Conservation (phyloP, 2,113 vertebrate genomes). For the Menidia beryllina region DNA sequence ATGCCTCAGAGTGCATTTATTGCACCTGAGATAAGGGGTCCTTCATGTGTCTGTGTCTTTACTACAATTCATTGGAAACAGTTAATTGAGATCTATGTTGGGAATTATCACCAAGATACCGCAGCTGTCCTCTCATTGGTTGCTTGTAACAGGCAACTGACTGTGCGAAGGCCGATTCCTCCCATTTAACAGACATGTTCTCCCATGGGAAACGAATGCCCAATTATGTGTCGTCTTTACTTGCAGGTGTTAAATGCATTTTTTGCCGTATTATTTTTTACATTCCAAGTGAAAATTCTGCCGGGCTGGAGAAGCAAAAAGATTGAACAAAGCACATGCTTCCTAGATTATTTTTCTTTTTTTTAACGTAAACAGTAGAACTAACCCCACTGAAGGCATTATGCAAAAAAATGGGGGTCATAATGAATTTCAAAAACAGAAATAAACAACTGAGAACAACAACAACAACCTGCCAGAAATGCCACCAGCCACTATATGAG, state of each 20-base stretch:
- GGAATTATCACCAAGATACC: conserved; percentile 47
- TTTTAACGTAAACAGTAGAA: conserved; percentile 16
- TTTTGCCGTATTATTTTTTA: not conserved
- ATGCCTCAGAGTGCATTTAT: not conserved
- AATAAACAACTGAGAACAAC: conserved; percentile 36
- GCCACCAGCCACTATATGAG: conserved; percentile 50
- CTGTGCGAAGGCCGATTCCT: conserved; percentile 66
- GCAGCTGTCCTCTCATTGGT: conserved; percentile 50
- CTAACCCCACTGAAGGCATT: conserved; percentile 22
- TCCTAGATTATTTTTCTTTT: conserved; percentile 5
- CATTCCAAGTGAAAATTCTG: not conserved
- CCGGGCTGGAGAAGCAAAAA: not conserved
- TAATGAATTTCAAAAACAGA: conserved; percentile 31
- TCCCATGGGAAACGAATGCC: conserved; percentile 30
- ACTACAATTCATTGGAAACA: conserved; percentile 51
- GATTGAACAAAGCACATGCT: not conserved
- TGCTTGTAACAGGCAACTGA: conserved; percentile 40
- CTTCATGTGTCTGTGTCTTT: conserved; percentile 38
- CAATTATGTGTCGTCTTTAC: conserved; percentile 40
- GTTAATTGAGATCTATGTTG: conserved; percentile 67
- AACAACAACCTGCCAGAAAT: conserved; percentile 47
- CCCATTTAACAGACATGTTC: conserved; percentile 65
- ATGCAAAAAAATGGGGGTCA: conserved; percentile 38
- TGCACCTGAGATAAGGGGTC: conserved; percentile 17
- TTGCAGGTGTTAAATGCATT: not conserved